Base-by-base conservation (phyloP, 2,113 vertebrate species). In the Synodontis membranacea region DNA sequence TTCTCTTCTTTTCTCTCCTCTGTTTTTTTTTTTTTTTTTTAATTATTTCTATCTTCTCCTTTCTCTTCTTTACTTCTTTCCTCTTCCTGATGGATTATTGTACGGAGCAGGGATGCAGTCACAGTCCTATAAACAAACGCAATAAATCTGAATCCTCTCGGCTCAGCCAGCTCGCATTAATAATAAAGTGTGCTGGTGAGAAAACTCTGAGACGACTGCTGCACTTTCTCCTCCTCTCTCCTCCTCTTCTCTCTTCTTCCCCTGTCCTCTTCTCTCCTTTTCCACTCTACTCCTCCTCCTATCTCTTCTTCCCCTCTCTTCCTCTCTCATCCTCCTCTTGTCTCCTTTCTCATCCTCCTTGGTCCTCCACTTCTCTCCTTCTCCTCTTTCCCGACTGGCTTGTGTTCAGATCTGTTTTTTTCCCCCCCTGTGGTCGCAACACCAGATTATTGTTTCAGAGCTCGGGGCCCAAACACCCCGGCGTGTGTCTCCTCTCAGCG, bases 401-500 rank as follows among this genome's bases (percentile, higher is more conserved):
- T 25, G 5, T 86, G 80, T 85, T 60, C 75, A n/a, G 42, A 46
- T 46, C 39, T 46, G 44, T 12, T 79, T 84, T 80, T 74, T 68
- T 34, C 79, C 60, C 70, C 28, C 79, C 60, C 70, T 4, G 21
- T n/a, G 80, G 70, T 62, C 42, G 50, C 66, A 70, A 82, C 80
- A 37, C 58, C 37, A 89, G 86, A 87, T 68, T 74, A 79, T 80
- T 81, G 85, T 85, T 87, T 82, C 50, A 79, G 48, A 79, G 78
- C 28, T 81, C n/a, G 19, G 37, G 50, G 39, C 50, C 31, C 50
- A 82, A 66, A 84, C 84, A 81, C 39, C 46, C 34, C 81, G 25
- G 28, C 8, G n/a, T 79, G 82, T 75, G 66, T 72, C 70, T 80
- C 75, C 75, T 81, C 56, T 87, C 34, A 54, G 80, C 62, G 39